phyloP scores from a whole-genome alignment of 2,113 vertebrate genomes.

The Coregonus clupeaformis region DNA sequence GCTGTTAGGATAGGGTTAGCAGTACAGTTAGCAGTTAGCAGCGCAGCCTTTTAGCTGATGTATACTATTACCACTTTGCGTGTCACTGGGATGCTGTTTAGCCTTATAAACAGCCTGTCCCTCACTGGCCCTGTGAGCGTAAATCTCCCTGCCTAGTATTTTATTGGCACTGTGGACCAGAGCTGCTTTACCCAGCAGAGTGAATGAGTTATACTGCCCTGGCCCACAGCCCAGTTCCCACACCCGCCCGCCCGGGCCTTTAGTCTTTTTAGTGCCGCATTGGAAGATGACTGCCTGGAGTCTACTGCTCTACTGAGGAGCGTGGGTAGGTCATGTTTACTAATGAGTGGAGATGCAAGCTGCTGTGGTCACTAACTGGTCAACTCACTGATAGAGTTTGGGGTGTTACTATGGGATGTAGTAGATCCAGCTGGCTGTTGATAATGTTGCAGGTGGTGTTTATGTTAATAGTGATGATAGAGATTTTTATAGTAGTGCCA shows the following conservation, averaged over 20 bases:
- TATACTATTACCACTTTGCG: background rate
- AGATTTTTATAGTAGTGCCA: too few relatives aligned
- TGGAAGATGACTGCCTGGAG: constrained; percentile 4
- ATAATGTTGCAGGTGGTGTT: too few relatives aligned
- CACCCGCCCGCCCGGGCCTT: constrained; percentile 8
- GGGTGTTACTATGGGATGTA: too few relatives aligned
- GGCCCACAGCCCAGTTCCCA: constrained; percentile 11
- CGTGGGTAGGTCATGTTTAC: background rate
- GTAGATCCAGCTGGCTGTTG: too few relatives aligned
- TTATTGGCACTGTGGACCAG: constrained; percentile 11
- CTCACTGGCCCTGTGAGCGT: constrained; percentile 8
- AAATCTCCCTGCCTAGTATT: constrained; percentile 11
- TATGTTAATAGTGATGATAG: too few relatives aligned
- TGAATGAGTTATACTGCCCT: constrained; percentile 14
- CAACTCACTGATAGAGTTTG: too few relatives aligned
- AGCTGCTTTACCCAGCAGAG: constrained; percentile 9
- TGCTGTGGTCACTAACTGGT: too few relatives aligned
- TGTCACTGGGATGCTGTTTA: constrained; percentile 12
- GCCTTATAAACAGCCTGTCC: constrained; percentile 37
- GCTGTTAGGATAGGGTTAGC: too few relatives aligned
- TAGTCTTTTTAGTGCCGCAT: constrained; percentile 7
- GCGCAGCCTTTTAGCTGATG: background rate
- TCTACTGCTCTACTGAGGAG: background rate
- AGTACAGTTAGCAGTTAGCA: too few relatives aligned
- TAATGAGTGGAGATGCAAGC: background rate